These are phyloP conservation scores for Siniperca obscura DNA, from an alignment of 2,797 vertebrate genomes.

Conservation along the genomic window DNA sequence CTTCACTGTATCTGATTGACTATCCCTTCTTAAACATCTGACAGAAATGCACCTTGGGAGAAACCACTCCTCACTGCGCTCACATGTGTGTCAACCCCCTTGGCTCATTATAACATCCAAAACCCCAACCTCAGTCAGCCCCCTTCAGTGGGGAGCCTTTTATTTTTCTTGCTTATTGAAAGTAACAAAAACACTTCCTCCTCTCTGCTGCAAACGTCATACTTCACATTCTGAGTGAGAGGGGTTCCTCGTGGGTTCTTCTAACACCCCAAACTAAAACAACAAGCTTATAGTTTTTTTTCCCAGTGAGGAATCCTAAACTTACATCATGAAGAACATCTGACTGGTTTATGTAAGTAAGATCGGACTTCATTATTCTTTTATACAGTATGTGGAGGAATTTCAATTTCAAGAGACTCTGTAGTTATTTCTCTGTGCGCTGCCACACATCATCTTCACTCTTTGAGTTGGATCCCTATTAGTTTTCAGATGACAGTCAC, in stretches of 20 bases:
- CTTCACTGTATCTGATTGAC: constrained; percentile 44
- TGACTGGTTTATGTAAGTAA: constrained; percentile 6
- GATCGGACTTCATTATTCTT: constrained; percentile 9
- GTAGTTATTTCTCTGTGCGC: neutral
- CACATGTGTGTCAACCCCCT: constrained; percentile 1
- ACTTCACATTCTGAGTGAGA: constrained; percentile 36
- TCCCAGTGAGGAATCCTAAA: neutral
- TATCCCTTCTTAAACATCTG: constrained; percentile 45
- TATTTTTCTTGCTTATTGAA: constrained; percentile 68
- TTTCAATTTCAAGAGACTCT: constrained; percentile 10
- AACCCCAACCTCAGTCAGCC: constrained; percentile 14
- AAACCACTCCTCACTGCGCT: constrained; percentile 8
- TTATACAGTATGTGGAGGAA: neutral
- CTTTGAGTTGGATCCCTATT: constrained; percentile 17
- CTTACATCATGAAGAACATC: neutral
- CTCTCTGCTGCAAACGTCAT: constrained; percentile 55
- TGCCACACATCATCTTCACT: constrained; percentile 16
- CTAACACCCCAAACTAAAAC: constrained; percentile 10
- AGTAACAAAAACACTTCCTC: constrained; percentile 71
- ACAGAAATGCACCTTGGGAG: constrained; percentile 39
- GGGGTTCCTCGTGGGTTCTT: constrained; percentile 12
- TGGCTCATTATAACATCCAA: constrained; percentile 55
- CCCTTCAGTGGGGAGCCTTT: constrained; percentile 29
- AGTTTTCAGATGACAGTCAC: constrained; percentile 17
- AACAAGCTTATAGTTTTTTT: neutral